phyloP scores from a whole-genome alignment of 2,888 invertebrate species.

The Zelleria hepariella region DNA sequence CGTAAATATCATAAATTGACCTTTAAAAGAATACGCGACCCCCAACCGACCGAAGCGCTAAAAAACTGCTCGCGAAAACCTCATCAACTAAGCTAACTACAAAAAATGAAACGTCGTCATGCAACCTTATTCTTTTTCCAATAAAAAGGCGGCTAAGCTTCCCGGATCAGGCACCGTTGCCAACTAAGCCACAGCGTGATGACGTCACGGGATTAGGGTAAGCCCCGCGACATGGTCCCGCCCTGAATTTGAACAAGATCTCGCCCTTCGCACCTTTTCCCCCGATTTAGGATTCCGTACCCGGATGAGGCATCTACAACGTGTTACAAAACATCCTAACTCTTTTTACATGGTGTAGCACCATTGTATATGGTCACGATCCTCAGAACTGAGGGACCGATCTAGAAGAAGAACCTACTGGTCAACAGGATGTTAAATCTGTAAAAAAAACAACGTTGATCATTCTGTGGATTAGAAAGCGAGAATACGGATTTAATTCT shows the following conservation, averaged over 20 bases:
- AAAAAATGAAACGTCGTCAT: neutral
- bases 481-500: too few relatives aligned
- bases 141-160: neutral
- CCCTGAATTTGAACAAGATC: constrained; percentile 30
- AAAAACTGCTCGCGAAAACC: neutral
- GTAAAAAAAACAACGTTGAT: too few relatives aligned
- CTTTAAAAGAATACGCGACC: neutral
- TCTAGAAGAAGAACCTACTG: too few relatives aligned
- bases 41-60: neutral
- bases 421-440: too few relatives aligned
- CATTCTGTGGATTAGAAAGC: too few relatives aligned
- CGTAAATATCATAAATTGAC: too few relatives aligned
- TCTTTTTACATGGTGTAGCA: too few relatives aligned
- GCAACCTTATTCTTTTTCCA: neutral
- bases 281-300: neutral
- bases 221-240: constrained; percentile 31
- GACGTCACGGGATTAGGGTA: constrained; percentile 11
- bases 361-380: too few relatives aligned
- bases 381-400: too few relatives aligned
- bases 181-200: neutral
- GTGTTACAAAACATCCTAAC: too few relatives aligned
- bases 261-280: constrained; percentile 8
- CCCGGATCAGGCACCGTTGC: constrained; percentile 4
- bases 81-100: neutral
- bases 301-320: too few relatives aligned